phyloP scores from a whole-genome alignment of 1,140 invertebrate genomes.

The Eueides isabella region DNA sequence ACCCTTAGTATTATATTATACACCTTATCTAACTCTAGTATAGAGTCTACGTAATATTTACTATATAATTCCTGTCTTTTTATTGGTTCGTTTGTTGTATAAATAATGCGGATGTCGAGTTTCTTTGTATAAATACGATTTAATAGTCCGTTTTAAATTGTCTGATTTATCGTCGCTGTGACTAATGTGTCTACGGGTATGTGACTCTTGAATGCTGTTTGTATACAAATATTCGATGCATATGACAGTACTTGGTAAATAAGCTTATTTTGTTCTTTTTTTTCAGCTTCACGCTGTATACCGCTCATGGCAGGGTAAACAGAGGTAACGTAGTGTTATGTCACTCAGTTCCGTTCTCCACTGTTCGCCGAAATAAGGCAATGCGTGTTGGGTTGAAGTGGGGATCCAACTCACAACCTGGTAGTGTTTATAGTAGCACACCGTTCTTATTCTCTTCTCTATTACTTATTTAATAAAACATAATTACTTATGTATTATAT shows the following conservation, averaged over 20 bases:
- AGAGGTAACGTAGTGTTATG: no score
- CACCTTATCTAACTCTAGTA: background rate
- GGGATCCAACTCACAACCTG: no score
- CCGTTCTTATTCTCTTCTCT: no score
- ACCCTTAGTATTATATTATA: background rate
- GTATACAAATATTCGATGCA: background rate
- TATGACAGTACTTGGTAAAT: slow-evolving; percentile 2
- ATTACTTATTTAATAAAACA: no score
- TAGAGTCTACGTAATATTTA: background rate
- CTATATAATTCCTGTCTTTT: background rate
- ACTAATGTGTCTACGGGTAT: slow-evolving; percentile 20
- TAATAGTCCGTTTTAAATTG: slow-evolving; percentile 10
- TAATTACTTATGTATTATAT: no score
- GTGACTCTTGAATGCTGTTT: slow-evolving; percentile 21
- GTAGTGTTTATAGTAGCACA: no score
- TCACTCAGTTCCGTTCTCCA: no score
- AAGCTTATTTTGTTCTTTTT: background rate
- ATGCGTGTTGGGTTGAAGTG: no score
- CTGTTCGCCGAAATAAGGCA: no score
- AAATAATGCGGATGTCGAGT: slow-evolving; percentile 32
- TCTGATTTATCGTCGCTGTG: background rate
- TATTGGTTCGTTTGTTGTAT: slow-evolving; percentile 13
- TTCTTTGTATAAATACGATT: slow-evolving; percentile 28
- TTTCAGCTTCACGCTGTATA: background rate
- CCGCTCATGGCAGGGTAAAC: no score